phyloP scores from a whole-genome alignment of 2,888 invertebrate species.

The Penaeus monodon region DNA sequence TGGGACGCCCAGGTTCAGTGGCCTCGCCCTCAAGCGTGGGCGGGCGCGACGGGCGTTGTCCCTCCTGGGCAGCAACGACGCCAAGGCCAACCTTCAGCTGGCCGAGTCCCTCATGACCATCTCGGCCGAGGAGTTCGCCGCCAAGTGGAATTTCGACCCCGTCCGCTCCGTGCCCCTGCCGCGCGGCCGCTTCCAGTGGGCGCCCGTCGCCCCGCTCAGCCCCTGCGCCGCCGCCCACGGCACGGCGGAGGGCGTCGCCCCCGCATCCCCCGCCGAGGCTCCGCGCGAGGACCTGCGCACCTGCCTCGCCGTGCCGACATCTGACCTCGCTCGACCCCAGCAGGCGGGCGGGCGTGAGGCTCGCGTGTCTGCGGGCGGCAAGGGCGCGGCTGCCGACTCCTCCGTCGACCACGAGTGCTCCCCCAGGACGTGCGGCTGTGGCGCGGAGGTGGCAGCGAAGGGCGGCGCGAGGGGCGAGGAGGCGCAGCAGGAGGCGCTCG shows the following conservation, averaged over 20 bases:
- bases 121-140: constrained; percentile 43
- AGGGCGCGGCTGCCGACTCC: background rate
- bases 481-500: no score
- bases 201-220: constrained; percentile 6
- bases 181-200: constrained; percentile 28
- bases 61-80: constrained; percentile 26
- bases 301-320: background rate
- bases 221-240: constrained; percentile 9
- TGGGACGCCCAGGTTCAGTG: constrained; percentile 3
- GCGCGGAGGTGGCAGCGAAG: no score
- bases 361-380: background rate
- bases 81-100: constrained; percentile 6
- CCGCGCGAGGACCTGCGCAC: background rate
- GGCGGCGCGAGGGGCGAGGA: no score
- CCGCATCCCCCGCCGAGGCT: background rate
- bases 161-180: constrained; percentile 32
- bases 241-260: background rate
- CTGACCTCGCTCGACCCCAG: background rate
- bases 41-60: constrained; percentile 41
- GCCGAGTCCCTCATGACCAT: constrained; percentile 41
- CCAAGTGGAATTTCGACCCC: constrained; percentile 57
- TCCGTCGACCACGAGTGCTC: background rate
- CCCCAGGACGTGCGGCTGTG: no score
- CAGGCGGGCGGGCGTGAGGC: background rate
- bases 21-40: constrained; percentile 25